Evolutionary conservation across 2,888 invertebrate genomes (phyloP), one percentile per base, ranked within the genome.

Genomic region (Eristalis pertinax): DNA sequence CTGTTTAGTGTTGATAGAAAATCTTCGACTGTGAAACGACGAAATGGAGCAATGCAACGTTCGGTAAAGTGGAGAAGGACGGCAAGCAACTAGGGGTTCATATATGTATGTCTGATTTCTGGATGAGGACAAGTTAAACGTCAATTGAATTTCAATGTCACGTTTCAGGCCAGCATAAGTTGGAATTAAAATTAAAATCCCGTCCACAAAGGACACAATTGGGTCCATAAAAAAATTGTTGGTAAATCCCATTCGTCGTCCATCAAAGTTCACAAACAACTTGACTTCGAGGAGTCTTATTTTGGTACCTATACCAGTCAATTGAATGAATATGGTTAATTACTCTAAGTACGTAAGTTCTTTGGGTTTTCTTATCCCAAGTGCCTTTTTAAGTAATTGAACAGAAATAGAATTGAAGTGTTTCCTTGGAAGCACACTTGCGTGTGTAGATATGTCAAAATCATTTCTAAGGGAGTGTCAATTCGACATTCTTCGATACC

Each of bases 391-490:
- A 74, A 74, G 32, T 35, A 50, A 38, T 56, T 74, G 13, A 35
- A 24, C 32, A 56, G 50, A 65, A 65, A 22, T 35, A 41, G 8
- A 50, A 50, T 50, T 19, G 19, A 50, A 50, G 19, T 19, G 50
- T n/a, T 26, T 19, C 2, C 8, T 19, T 19, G 50, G 19, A 19
- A 19, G 19, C 19, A 19, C 50, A 50, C 50, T 50, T 19, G 19
- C 19, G n/a, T 19, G 50, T 1, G 43, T 43, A n/a, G n/a, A n/a
- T n/a, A 13, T 50, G 19, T 50, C 8, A 8, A 50, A 50, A 2
- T 50, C 50, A 50, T 2, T n/a, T 19, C 19, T 19, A 43, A 50
- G 77, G 73, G 85, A 62, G 85, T 74, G 85, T 38, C 67, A n/a
- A 72, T 35, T 70, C 63, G n/a, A 41, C 62, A 68, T 84, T 79